These are phyloP conservation scores for Euwallacea similis DNA, from an alignment of 1,140 invertebrate species.

Conservation along the genomic window DNA sequence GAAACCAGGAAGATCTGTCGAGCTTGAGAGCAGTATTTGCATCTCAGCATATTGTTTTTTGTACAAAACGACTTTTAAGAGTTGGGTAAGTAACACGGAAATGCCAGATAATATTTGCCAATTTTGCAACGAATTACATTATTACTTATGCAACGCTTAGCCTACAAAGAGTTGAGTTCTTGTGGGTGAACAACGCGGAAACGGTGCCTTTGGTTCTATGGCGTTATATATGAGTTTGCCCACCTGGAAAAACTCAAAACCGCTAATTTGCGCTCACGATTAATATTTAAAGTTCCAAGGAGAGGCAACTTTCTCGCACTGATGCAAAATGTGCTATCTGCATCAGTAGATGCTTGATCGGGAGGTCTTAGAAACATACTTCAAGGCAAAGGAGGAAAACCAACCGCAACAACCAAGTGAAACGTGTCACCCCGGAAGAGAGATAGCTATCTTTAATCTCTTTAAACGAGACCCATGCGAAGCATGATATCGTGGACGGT, in stretches of 20 bases:
- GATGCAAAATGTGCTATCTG: too few species aligned
- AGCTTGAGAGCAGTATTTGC: too few species aligned
- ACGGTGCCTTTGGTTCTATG: not conserved
- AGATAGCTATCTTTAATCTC: conserved; percentile 23
- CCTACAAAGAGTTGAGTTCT: conserved; percentile 23
- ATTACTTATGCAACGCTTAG: conserved; percentile 26
- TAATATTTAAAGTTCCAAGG: too few species aligned
- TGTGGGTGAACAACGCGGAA: conserved; percentile 26
- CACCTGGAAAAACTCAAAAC: too few species aligned
- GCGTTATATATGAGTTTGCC: too few species aligned
- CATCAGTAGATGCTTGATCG: too few species aligned
- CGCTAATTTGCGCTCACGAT: too few species aligned
- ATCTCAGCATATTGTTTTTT: too few species aligned
- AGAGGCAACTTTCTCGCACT: too few species aligned
- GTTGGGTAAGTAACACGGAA: conserved; percentile 4
- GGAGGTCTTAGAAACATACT: too few species aligned
- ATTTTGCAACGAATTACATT: conserved; percentile 22
- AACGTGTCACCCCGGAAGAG: conserved; percentile 32
- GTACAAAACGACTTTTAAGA: too few species aligned
- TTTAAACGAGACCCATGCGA: conserved; percentile 23
- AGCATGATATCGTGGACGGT: conserved; percentile 1
- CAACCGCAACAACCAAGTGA: conserved; percentile 6
- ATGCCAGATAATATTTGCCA: conserved; percentile 18
- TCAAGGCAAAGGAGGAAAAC: not conserved
- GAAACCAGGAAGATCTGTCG: not conserved